Base-by-base conservation (phyloP, 2,113 vertebrate species). In the Clinocottus analis region DNA sequence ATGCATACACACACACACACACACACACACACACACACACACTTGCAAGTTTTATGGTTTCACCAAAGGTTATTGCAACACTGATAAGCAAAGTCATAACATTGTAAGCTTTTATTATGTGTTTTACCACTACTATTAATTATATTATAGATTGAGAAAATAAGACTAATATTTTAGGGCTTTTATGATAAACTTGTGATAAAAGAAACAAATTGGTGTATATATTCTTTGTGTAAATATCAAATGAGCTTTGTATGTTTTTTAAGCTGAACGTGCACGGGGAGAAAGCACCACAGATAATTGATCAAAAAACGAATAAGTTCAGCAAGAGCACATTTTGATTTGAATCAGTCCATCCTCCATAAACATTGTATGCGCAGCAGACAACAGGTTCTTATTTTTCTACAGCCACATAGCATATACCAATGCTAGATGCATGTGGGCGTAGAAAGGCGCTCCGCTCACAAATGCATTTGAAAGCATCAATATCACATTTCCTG, bases 401-500 rank as follows among this genome's bases (percentile, higher is more conserved):
- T 73, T 73, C 49, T 84, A 90, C 82, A 83, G 84, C 82, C 82
- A 87, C 59, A 80, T 85, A 79, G 55, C 69, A 66, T 75, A 62
- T 66, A 76, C 72, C 83, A 84, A 74, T 65, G 82, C 81, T 84
- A 61, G 75, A 92, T 72, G 85, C 61, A 91, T 86, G 94, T 95
- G 94, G 94, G 93, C 79, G 93, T 94, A 93, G 86, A 87, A 82
- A 85, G 55, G 47, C 71, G 56, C 86, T 86, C 80, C 37, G 85
- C 79, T 93, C 83, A 87, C 90, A 93, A 91, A 89, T 89, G 87
- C 90, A 90, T 89, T 90, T 90, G 83, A 93, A 92, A 93, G 87
- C 92, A 92, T 92, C 91, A 93, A 94, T 92, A 93, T 94, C 92
- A 93, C 90, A 92, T 94, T 95, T 95, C 94, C 93, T 95, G 94